Evolutionary conservation across 1,140 invertebrate genomes (phyloP), one percentile per base, ranked within the genome.

Genomic region (Heliconius hermathena): DNA sequence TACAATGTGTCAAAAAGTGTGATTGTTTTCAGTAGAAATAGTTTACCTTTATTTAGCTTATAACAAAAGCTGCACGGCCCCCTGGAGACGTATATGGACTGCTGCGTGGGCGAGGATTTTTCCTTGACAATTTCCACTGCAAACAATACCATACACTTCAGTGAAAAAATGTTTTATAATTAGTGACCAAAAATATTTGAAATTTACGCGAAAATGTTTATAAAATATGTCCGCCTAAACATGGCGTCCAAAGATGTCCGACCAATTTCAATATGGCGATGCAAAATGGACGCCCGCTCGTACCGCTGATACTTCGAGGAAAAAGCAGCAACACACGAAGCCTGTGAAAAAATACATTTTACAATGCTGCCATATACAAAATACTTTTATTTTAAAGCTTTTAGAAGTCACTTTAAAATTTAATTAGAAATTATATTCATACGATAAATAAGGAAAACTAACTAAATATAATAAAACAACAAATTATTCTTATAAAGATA

Each of bases 201-300:
- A 95, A 94, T 93, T 95, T 94, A 95, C 94, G 94, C 94, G 94
- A 95, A 94, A 95, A 94, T 95, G 93, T 95, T 95, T 95, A 95
- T 94, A 95, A 95, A 95, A 95, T 95, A 95, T 95, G 94, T 95
- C 94, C 90, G 93, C 93, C 94, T 95, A 94, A 95, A 95, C 94
- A 95, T 95, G 94, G 94, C 94, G 94, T 94, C 93, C 93, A 94
- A 95, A 95, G 92, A 95, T 95, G 94, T 94, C 93, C 93, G 94
- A 94, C 94, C 89, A 94, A 95, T 94, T 94, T 94, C 93, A 95
- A 93, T 93, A 94, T 94, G 93, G 93, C 94, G 93, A 92, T 90
- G 90, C 92, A 94, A 94, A 92, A 94, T 94, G 94, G 93, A 95
- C 94, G 92, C 94, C 90, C 87, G 86, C 79, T 85, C 87, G 80